A percentile compares a stretch with the other conserved stretches of the same genome.
These are phyloP conservation scores for Micromys minutus DNA, from an alignment of 2,113 vertebrate genomes.

Conservation along the genomic window DNA sequence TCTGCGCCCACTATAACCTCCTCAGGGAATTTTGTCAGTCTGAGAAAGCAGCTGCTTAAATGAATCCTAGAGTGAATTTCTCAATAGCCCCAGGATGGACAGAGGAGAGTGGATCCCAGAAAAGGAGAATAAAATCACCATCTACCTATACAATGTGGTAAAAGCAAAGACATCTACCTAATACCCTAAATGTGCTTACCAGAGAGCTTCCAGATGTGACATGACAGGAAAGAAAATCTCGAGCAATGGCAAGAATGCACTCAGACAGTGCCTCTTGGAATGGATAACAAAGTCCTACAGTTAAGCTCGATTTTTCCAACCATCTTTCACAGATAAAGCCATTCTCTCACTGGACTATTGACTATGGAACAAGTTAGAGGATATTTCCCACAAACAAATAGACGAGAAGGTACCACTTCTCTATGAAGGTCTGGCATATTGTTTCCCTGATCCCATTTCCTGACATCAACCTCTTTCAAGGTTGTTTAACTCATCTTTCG, in stretches of 20 bases:
- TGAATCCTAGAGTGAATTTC: neutral
- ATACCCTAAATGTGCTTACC: neutral
- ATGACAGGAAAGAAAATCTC: neutral
- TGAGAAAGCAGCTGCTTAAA: neutral
- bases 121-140: neutral
- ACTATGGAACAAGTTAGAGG: neutral
- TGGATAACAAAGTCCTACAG: neutral
- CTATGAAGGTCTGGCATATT: neutral
- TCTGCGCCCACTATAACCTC: neutral
- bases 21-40: neutral
- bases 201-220: neutral
- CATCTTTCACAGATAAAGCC: neutral
- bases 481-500: neutral
- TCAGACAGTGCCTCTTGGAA: neutral
- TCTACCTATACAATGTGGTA: neutral
- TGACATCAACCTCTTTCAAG: neutral
- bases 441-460: neutral
- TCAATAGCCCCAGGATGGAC: neutral
- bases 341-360: neutral
- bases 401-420: neutral
- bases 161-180: neutral
- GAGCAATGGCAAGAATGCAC: neutral
- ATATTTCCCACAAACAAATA: neutral
- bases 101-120: neutral
- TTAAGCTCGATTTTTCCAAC: neutral